Evolutionary conservation across 2,113 vertebrate species (phyloP).

Genomic region (Eptatretus burgeri): DNA sequence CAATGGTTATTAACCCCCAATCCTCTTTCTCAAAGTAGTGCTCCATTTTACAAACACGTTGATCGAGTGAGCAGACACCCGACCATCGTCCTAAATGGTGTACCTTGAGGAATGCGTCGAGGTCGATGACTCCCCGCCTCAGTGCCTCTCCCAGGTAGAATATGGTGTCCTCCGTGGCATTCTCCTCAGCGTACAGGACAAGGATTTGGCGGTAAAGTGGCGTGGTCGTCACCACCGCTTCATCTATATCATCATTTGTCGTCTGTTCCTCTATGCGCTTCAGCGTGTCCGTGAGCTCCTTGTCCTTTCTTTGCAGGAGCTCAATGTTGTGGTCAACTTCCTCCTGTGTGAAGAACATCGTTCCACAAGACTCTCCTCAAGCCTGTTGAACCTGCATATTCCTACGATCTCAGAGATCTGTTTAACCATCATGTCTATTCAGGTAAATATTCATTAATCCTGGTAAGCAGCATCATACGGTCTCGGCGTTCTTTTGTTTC

Average conservation of each 20-base stretch:
- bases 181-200: slow-evolving; percentile 89
- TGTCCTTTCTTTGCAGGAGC: slow-evolving; percentile 76
- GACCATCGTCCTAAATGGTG: neutral
- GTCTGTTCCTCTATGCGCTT: slow-evolving; percentile 99
- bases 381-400: neutral
- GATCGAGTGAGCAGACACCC: neutral
- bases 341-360: slow-evolving; percentile 21
- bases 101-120: slow-evolving; percentile 96
- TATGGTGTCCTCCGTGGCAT: slow-evolving; percentile 94
- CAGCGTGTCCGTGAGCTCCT: slow-evolving; percentile 70
- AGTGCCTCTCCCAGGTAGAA: slow-evolving; percentile 92
- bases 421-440: too few relatives aligned
- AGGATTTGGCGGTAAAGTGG: slow-evolving; percentile 94
- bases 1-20: neutral
- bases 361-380: neutral
- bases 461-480: too few relatives aligned
- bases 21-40: neutral
- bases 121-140: slow-evolving; percentile 67
- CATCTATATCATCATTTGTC: slow-evolving; percentile 91
- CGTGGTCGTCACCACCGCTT: slow-evolving; percentile 81
- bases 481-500: too few relatives aligned
- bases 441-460: too few relatives aligned
- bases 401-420: too few relatives aligned
- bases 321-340: slow-evolving; percentile 93
- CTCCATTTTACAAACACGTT: neutral